Percentiles rank a stretch among this genome's conserved stretches.
Conservation (phyloP, 2,797 vertebrate species). For the Margarornis squamiger region DNA sequence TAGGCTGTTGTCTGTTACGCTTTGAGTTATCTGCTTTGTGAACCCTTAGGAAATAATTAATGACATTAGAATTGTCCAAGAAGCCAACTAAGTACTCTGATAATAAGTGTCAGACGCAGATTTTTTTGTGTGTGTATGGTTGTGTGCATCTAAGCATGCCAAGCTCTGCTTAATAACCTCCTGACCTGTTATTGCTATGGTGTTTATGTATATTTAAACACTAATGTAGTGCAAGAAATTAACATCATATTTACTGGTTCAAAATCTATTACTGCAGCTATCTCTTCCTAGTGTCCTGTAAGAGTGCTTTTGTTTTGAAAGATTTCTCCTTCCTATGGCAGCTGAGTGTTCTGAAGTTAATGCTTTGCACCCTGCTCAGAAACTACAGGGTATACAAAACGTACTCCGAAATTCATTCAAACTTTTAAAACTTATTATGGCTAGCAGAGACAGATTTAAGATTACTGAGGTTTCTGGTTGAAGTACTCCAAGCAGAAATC, state of each 20-base stretch:
- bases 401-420: constrained; percentile 64
- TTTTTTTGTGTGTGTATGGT: neutral
- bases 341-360: constrained; percentile 24
- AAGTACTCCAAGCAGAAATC: constrained; percentile 72
- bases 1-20: neutral
- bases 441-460: constrained; percentile 68
- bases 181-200: neutral
- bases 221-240: neutral
- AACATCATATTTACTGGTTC: neutral
- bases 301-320: constrained; percentile 34
- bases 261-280: neutral
- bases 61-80: neutral
- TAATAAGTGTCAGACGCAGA: neutral
- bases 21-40: neutral
- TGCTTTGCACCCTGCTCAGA: constrained; percentile 49
- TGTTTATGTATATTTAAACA: neutral
- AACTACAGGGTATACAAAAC: constrained; percentile 52
- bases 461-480: constrained; percentile 73
- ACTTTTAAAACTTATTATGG: constrained; percentile 69
- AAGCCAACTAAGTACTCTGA: neutral
- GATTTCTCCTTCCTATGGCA: constrained; percentile 2
- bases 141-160: neutral
- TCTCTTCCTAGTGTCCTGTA: constrained; percentile 9
- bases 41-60: neutral
- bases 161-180: neutral